phyloP scores from a whole-genome alignment of 2,113 vertebrate species.

The Herpetotheres cachinnans region DNA sequence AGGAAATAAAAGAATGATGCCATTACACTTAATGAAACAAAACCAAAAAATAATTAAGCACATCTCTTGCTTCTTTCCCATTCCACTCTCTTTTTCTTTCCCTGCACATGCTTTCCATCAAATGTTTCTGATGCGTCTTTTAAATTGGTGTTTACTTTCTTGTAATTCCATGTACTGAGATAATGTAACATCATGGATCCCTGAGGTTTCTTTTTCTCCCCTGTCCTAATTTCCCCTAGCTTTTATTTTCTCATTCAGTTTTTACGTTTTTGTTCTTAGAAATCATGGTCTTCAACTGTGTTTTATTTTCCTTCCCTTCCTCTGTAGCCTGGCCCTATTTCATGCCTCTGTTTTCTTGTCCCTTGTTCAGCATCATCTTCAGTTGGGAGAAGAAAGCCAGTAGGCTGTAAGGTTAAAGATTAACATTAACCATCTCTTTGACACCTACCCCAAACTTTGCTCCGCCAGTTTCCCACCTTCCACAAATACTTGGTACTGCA shows the following conservation, averaged over 20 bases:
- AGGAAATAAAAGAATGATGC: background rate
- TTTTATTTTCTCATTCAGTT: background rate
- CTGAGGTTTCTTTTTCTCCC: background rate
- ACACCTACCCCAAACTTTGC: background rate
- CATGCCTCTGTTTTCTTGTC: background rate
- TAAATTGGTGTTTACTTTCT: conserved; percentile 3
- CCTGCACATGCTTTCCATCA: background rate
- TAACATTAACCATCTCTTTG: background rate
- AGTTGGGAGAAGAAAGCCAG: background rate
- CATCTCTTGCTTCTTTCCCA: background rate
- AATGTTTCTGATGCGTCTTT: background rate
- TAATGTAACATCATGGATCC: background rate
- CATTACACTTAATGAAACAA: background rate
- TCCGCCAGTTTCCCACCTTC: background rate
- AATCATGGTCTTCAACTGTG: background rate
- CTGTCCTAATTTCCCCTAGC: background rate
- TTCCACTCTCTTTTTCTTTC: background rate
- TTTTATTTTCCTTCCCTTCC: background rate
- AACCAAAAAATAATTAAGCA: background rate
- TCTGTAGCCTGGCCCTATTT: background rate
- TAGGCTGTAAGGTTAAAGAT: background rate
- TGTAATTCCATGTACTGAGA: background rate
- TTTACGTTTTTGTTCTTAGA: background rate
- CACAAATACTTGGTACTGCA: background rate
- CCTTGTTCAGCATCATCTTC: background rate